Base-by-base conservation (phyloP, 1,140 invertebrate species). In the Zaprionus nigranus region DNA sequence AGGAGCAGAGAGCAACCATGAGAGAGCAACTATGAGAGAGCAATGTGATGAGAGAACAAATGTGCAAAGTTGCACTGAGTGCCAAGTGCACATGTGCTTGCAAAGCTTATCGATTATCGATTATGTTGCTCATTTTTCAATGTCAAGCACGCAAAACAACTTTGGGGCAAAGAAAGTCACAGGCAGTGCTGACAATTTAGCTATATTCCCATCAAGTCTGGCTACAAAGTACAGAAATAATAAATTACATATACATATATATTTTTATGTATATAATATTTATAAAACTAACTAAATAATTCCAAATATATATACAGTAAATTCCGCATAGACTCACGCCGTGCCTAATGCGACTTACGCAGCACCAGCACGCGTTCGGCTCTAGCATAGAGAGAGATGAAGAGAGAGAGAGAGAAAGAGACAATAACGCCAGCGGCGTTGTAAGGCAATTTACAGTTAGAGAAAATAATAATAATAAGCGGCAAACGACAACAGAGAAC, bases 391-490 rank as follows among this genome's bases (percentile, higher is more conserved):
- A 36, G 13, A 36, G 7, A 60, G 34, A 67, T 26, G 43, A 43
- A 26, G 24, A 0, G 24, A 60, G 64, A 56, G 7, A 60, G 63
- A 0, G 24, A 60, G 64, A 56, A 2, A 60, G 63, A 56, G 67
- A 56, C 51, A 43, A 46, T 34, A 46, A 40, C 34, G 72, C 64
- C 66, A 28, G 26, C 51, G 60, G 68, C 75, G 76, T 67, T 82
- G 67, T 79, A 87, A 82, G 58, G 56, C 71, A 72, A 65, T 82
- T 53, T 88, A 86, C 83, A 86, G 83, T 86, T 86, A 86, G 54
- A 79, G 82, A 86, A 87, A 85, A 79, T 80, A 82, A 73, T 87
- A 85, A 79, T 82, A 82, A 73, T 87, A 86, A 86, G 79, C 76
- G 30, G 11, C 76, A 71, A 57, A 24, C 15, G 58, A 86, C 80